Base-by-base conservation (phyloP, 2,797 vertebrate species). In the Melanotaenia parkinsoni region DNA sequence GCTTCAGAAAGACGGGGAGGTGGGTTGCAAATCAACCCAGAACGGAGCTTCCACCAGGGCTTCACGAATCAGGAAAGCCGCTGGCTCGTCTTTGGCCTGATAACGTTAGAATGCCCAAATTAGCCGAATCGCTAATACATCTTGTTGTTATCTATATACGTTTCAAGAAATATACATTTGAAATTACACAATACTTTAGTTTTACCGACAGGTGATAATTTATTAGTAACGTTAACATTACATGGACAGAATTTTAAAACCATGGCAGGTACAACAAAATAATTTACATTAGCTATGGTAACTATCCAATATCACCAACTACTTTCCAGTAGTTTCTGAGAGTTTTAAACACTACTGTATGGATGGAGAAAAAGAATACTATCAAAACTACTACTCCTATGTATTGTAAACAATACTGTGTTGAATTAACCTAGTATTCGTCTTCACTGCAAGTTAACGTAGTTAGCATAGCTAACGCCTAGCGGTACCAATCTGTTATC, bases 21-120 rank as follows among this genome's bases (percentile, higher is more conserved):
- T 18, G 61, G 30, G 33, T n/a, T 47, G 53, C 69, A 57, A 81
- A 43, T 69, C 53, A 40, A 72, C 66, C 70, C 59, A 16, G 12
- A 63, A 70, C 12, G 0, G 63, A 74, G 63, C 58, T 72, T 82
- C 67, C 82, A 72, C 50, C 57, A n/a, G 33, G 16, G 84, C 73
- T 61, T 72, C 11, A 67, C 54, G 51, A 88, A 71, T 88, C 83
- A 93, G 89, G 93, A 91, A 93, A 94, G 22, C 76, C 64, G 58
- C 89, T 22, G 93, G 93, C 80, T 88, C 69, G 26, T 76, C 63
- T 83, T 75, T 45, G 93, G 93, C 92, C 93, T 92, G 84, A 76
- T 80, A 62, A 90, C 67, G 74, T 82, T 45, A 35, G 58, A 35
- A 58, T 6, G 18, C 24, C 2, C 18, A 72, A 50, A 72, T 91